Conservation (phyloP, 1,140 invertebrate genomes). For the Achatina immaculata region DNA sequence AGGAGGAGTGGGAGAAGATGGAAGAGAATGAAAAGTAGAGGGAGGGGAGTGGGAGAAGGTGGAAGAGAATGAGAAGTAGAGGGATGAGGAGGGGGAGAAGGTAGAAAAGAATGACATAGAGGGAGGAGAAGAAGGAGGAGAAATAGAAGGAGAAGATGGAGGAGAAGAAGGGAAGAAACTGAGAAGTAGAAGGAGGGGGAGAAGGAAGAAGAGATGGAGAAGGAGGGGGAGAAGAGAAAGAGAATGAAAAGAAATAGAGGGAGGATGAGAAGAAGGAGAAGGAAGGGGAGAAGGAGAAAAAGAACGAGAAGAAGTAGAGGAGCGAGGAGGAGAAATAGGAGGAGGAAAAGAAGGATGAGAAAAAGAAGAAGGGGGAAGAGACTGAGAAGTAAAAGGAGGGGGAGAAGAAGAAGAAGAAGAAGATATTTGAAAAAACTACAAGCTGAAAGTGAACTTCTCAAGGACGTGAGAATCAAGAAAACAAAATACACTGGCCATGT, state of each 20-base stretch:
- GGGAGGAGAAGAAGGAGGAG: not conserved
- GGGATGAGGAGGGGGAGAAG: not conserved
- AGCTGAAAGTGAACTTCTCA: too few species aligned
- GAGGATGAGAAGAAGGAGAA: not conserved
- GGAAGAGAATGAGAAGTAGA: not conserved
- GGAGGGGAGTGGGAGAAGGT: not conserved
- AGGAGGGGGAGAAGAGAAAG: not conserved
- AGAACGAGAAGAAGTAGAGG: not conserved
- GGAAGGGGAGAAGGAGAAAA: not conserved
- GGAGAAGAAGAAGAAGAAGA: too few species aligned
- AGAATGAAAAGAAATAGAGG: not conserved
- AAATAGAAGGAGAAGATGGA: not conserved
- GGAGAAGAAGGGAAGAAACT: not conserved
- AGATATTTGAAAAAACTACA: too few species aligned
- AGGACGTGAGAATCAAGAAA: too few species aligned
- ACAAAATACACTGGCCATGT: too few species aligned
- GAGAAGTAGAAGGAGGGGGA: not conserved
- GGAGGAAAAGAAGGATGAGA: not conserved
- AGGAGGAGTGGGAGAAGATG: too few species aligned
- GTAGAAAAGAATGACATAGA: not conserved
- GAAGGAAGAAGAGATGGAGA: not conserved
- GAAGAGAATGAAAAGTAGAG: too few species aligned
- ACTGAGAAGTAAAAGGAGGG: too few species aligned
- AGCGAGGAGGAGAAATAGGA: not conserved
- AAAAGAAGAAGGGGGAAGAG: too few species aligned